phyloP scores from a whole-genome alignment of 2,888 invertebrate species.

The Anoncus sp. region DNA sequence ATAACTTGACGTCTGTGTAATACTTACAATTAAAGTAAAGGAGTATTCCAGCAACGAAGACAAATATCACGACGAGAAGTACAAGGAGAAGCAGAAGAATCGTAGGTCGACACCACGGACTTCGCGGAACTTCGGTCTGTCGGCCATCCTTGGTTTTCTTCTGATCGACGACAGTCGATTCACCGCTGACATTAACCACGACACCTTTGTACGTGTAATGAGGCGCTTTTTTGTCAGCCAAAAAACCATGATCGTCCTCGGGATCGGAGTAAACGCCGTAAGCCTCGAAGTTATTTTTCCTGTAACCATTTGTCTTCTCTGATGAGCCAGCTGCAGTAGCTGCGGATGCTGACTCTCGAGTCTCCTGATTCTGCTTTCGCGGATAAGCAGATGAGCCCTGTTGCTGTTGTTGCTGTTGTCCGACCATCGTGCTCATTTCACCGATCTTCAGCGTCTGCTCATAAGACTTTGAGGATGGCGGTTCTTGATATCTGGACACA shows the following conservation, averaged over 20 bases:
- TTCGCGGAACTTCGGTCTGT: slow-evolving; percentile 82
- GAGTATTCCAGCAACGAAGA: slow-evolving; percentile 85
- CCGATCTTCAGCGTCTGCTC: slow-evolving; percentile 81
- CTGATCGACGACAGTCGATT: slow-evolving; percentile 81
- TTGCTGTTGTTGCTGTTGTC: slow-evolving; percentile 39
- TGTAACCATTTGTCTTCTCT: slow-evolving; percentile 81
- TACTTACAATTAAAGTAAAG: slow-evolving; percentile 87
- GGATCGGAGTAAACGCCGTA: slow-evolving; percentile 82
- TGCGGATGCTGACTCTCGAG: slow-evolving; percentile 52
- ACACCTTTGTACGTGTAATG: slow-evolving; percentile 81
- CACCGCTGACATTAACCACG: slow-evolving; percentile 81
- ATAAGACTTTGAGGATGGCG: slow-evolving; percentile 75
- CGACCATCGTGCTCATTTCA: slow-evolving; percentile 72
- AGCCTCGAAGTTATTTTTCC: slow-evolving; percentile 82
- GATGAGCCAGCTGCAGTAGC: slow-evolving; percentile 52
- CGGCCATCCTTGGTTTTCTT: slow-evolving; percentile 77
- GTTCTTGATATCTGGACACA: slow-evolving; percentile 75
- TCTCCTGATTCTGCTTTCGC: slow-evolving; percentile 73
- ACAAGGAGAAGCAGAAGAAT: slow-evolving; percentile 85
- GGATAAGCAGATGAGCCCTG: slow-evolving; percentile 67
- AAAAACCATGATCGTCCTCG: slow-evolving; percentile 81
- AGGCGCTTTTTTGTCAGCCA: slow-evolving; percentile 78
- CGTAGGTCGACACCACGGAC: slow-evolving; percentile 85
- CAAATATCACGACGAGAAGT: slow-evolving; percentile 85
- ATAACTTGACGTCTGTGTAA: neutral